These are phyloP conservation scores for Pangasius sanitwongsei DNA, from an alignment of 2,797 vertebrate genomes.

Conservation along the genomic window DNA sequence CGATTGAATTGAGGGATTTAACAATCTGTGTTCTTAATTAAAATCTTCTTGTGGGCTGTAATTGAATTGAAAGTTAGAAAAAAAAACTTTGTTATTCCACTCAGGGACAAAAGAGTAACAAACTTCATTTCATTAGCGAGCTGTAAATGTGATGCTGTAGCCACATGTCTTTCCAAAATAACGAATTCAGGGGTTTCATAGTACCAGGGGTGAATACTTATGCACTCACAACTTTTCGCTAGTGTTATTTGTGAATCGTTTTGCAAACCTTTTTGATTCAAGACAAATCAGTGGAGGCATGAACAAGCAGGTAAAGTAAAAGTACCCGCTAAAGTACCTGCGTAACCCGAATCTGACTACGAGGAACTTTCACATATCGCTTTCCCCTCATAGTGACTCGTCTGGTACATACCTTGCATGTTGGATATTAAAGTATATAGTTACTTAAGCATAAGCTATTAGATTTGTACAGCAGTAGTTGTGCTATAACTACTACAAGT, in stretches of 20 bases:
- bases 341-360: too few relatives aligned
- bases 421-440: too few relatives aligned
- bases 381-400: too few relatives aligned
- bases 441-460: too few relatives aligned
- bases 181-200: background rate
- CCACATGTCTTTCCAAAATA: background rate
- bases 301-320: background rate
- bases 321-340: too few relatives aligned
- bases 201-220: background rate
- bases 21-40: background rate
- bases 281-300: background rate
- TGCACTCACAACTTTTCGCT: background rate
- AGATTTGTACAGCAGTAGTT: too few relatives aligned
- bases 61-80: background rate
- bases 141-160: background rate
- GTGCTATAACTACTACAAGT: too few relatives aligned
- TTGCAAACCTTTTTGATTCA: background rate
- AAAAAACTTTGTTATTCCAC: conserved; percentile 5
- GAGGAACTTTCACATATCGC: too few relatives aligned
- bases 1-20: too few relatives aligned
- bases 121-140: background rate
- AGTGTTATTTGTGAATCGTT: background rate
- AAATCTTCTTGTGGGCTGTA: background rate
- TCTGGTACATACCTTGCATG: too few relatives aligned
- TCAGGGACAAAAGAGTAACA: background rate